A percentile compares a stretch with the other conserved stretches of the same genome.
These are phyloP conservation scores for Chloropsis hardwickii DNA, from an alignment of 2,113 vertebrate species.

Conservation along the genomic window DNA sequence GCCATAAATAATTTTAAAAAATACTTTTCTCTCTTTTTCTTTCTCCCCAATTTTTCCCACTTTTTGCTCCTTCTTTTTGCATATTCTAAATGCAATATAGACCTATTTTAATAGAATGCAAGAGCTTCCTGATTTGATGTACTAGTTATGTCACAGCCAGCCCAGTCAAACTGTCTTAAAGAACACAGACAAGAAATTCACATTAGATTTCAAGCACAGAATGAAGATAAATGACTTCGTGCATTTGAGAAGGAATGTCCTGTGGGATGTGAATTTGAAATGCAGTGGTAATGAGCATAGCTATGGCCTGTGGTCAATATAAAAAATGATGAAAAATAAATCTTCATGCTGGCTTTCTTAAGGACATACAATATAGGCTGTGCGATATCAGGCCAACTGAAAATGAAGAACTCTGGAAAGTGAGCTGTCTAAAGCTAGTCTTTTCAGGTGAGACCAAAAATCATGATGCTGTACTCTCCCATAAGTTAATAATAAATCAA, in stretches of 20 bases:
- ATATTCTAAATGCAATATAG: not conserved
- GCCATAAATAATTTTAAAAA: fast-evolving
- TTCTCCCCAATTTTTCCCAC: not conserved
- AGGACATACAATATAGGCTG: not conserved
- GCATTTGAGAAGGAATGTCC: slow-evolving; percentile 2
- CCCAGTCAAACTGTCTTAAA: slow-evolving; percentile 27
- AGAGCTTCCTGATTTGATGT: slow-evolving; percentile 29
- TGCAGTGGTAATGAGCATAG: not conserved
- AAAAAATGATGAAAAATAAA: slow-evolving; percentile 38
- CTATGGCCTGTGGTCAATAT: not conserved
- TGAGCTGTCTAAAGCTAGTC: not conserved
- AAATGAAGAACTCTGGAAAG: not conserved
- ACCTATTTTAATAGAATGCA: slow-evolving; percentile 20
- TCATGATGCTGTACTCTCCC: not conserved
- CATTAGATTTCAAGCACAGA: slow-evolving; percentile 57
- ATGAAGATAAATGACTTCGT: slow-evolving; percentile 75
- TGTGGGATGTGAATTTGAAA: slow-evolving; percentile 51
- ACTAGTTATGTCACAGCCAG: slow-evolving; percentile 35
- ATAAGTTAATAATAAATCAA: not conserved
- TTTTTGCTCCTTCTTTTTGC: not conserved
- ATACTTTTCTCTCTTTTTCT: not conserved
- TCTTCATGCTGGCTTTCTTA: not conserved
- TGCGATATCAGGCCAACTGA: not conserved
- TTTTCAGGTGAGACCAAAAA: not conserved
- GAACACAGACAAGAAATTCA: slow-evolving; percentile 47